Conservation (phyloP, 2,113 vertebrate species). For the Corvus cornix region DNA sequence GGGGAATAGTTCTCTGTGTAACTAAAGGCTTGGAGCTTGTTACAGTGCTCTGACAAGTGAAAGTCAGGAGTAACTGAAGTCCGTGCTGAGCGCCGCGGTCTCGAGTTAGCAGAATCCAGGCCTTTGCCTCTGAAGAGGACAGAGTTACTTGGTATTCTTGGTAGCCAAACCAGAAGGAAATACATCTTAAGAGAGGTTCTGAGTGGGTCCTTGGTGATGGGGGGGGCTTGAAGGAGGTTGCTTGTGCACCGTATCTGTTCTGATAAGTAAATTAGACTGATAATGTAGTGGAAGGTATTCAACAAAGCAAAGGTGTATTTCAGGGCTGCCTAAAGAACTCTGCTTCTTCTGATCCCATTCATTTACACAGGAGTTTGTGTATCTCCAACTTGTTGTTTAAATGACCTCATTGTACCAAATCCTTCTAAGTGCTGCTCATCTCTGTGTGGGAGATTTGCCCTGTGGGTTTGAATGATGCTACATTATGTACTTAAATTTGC, state of each 20-base stretch:
- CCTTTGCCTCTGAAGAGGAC: neutral
- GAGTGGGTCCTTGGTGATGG: neutral
- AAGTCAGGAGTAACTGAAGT: neutral
- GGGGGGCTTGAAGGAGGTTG: neutral
- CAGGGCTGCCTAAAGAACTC: neutral
- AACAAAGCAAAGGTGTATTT: neutral
- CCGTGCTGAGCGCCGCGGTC: neutral
- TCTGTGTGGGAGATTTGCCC: neutral
- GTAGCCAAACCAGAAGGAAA: neutral
- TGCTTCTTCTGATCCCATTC: neutral
- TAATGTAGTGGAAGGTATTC: neutral
- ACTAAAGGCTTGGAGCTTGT: neutral
- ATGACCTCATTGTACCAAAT: neutral
- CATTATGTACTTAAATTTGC: neutral
- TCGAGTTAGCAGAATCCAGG: fast-evolving
- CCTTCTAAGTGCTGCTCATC: neutral
- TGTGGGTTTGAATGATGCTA: neutral
- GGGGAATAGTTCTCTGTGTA: neutral
- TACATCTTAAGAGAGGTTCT: neutral
- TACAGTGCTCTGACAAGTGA: neutral
- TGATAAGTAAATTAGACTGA: neutral
- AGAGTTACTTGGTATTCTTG: neutral
- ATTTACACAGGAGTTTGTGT: neutral
- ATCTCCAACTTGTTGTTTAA: neutral
- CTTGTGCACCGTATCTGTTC: neutral